These are phyloP conservation scores for Merodon equestris DNA, from an alignment of 2,888 invertebrate species.

Conservation along the genomic window DNA sequence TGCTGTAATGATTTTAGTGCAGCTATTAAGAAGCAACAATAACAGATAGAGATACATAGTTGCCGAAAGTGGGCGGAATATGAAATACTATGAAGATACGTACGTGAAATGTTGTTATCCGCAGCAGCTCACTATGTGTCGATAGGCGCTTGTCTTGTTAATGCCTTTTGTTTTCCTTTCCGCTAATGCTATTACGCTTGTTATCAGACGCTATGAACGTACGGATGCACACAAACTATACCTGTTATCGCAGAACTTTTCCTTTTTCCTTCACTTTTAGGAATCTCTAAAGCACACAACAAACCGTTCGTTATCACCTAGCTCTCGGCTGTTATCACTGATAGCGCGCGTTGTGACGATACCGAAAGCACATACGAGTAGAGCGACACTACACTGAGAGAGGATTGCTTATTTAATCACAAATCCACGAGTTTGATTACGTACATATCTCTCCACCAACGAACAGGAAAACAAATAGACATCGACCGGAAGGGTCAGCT, in stretches of 20 bases:
- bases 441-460: too few relatives aligned
- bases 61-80: background rate
- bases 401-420: too few relatives aligned
- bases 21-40: conserved; percentile 5
- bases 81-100: conserved; percentile 22
- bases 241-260: conserved; percentile 30
- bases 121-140: conserved; percentile 12
- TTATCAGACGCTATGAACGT: conserved; percentile 19
- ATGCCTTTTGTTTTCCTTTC: conserved; percentile 10
- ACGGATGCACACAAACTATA: conserved; percentile 25
- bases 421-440: too few relatives aligned
- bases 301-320: background rate
- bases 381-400: too few relatives aligned
- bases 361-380: conserved; percentile 3
- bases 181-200: conserved; percentile 24
- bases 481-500: conserved; percentile 22
- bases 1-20: conserved; percentile 37
- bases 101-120: conserved; percentile 45
- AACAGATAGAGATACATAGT: background rate
- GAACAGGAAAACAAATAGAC: too few relatives aligned
- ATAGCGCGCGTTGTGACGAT: conserved; percentile 1
- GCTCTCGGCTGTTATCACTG: conserved; percentile 47
- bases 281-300: conserved; percentile 9
- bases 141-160: conserved; percentile 4
- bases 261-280: background rate